Evolutionary conservation across 2,888 invertebrate genomes (phyloP).

Genomic region (Sipunculus nudus): DNA sequence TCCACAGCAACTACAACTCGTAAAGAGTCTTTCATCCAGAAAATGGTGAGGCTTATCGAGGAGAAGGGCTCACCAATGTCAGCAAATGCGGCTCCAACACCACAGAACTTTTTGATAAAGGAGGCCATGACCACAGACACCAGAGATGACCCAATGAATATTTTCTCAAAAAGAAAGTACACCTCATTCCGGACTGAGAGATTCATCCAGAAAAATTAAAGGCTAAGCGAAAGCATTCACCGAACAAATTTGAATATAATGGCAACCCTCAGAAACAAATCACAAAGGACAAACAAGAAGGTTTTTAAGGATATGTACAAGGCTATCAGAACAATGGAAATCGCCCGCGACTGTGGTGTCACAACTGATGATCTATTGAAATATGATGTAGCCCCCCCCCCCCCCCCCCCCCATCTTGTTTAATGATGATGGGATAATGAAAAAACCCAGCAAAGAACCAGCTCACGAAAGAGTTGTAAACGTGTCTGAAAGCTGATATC

Average conservation of each 20-base stretch:
- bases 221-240: conserved; percentile 3
- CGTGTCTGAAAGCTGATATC: too few relatives aligned
- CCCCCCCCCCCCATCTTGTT: too few relatives aligned
- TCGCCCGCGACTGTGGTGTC: conserved; percentile 1
- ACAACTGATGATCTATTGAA: background rate
- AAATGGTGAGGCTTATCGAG: conserved; percentile 2
- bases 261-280: conserved; percentile 4
- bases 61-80: conserved; percentile 12
- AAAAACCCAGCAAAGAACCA: too few relatives aligned
- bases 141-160: conserved; percentile 1
- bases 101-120: conserved; percentile 10
- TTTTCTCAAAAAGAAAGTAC: conserved; percentile 5
- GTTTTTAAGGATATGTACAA: conserved; percentile 7
- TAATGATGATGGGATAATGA: too few relatives aligned
- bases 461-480: too few relatives aligned
- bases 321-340: conserved; percentile 3
- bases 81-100: background rate
- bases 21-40: conserved; percentile 1
- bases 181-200: background rate
- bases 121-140: conserved; percentile 3
- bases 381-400: too few relatives aligned
- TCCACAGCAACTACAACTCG: background rate
- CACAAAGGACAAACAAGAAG: conserved; percentile 2
- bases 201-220: background rate
- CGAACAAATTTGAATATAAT: conserved; percentile 8